Base-by-base conservation (phyloP, 92 coral and sea anemone genomes). In the Siderastrea radians region DNA sequence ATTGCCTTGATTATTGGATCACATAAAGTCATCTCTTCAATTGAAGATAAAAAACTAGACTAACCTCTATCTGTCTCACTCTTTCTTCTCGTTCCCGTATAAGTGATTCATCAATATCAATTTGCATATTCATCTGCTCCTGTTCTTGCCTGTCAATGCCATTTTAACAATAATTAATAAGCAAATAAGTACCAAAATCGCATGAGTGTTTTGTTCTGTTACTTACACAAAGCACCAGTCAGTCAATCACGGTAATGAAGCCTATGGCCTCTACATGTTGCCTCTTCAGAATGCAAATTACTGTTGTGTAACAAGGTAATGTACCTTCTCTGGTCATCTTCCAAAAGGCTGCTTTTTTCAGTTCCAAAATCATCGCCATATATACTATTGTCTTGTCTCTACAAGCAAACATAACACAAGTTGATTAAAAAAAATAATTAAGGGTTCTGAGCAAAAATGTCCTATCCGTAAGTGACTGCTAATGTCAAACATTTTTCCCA, bases 1-100 rank as follows among this genome's bases (percentile, higher is more conserved):
- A 13, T 17, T 26, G 38, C 38, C 38, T 26, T 26, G 38, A 26
- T 4, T 26, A 14, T 14, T 12, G 77, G 13, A 38, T 26, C 38
- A 26, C 38, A 26, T 26, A 26, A 26, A 26, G 38, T 0, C 38
- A 26, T 48, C 19, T 72, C 6, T 47, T 47, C 17, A 12, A 7
- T 6, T 4, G 55, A 48, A 0, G 6, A 16, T 17, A n/a, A 54
- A 17, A 3, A 12, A 38, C 7, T 16, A 50, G 5, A 57, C 90
- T 51, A 49, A 96, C 99, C 92, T 97, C 99, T 74, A 97, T 91
- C 79, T 95, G 96, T 59, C 96, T 85, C 66, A 93, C 84, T 84
- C 96, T 93, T 48, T 92, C 96, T 70, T 97, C 98, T 80, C 99
- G 87, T 80, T 97, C 99, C 17, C 92, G 91, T 72, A 94, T 91